Percentiles rank a stretch among this genome's conserved stretches.
Conservation (phyloP, 2,113 vertebrate species). For the Fregata magnificens region DNA sequence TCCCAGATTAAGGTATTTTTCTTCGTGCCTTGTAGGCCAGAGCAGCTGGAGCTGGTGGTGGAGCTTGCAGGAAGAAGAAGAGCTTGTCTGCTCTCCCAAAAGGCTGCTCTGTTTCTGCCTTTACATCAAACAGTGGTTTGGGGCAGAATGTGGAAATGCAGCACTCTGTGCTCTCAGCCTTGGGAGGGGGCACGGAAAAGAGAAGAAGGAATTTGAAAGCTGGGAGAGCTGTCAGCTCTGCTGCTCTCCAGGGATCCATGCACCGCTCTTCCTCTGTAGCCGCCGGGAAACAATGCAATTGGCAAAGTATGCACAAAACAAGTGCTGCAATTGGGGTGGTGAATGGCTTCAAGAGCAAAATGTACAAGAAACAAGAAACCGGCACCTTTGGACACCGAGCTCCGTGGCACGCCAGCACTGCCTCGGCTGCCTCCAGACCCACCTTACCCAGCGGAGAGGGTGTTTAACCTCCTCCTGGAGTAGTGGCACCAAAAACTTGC, state of each 20-base stretch:
- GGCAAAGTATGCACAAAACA: not conserved
- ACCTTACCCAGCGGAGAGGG: rapidly evolving
- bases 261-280: not conserved
- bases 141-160: not conserved
- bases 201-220: not conserved
- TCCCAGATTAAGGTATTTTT: not conserved
- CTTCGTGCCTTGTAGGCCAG: not conserved
- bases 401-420: rapidly evolving
- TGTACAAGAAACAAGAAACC: not conserved
- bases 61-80: not conserved
- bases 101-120: not conserved
- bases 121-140: not conserved
- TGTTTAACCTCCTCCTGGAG: not conserved
- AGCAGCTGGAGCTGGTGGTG: not conserved
- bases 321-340: not conserved
- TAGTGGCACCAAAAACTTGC: not conserved
- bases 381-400: not conserved
- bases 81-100: not conserved
- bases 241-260: not conserved
- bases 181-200: not conserved
- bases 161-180: not conserved
- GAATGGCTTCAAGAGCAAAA: not conserved
- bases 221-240: not conserved
- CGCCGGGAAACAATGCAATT: not conserved
- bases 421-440: not conserved